Evolutionary conservation across 30 jellyfish, hydroid and myxozoan genomes (phyloP), one percentile per base, ranked within the genome.

Genomic region (Aurelia sp.): DNA sequence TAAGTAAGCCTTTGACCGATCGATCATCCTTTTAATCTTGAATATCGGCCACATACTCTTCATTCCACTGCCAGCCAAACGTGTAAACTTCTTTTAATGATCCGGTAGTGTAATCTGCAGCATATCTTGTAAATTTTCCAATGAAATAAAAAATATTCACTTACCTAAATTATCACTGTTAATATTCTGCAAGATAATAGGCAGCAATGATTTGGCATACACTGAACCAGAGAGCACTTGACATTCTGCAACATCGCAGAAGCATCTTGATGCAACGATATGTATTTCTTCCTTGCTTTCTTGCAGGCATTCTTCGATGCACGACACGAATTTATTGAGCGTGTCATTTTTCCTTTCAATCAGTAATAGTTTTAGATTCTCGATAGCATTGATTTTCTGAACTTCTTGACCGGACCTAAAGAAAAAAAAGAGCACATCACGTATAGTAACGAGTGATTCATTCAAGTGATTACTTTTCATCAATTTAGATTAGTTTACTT

Each of bases 321-420:
- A 72, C 1, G 92, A 77, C 15, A 90, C 70, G 60, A 90, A 74
- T 11, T 72, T 78, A 77, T 61, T 58, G 37, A 80, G 13, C 27
- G 90, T 58, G 2, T 70, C 90, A 27, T 74, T 40, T 40, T 71
- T 59, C 27, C 83, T 66, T 53, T 86, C 96, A 5, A 62, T 3
- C 23, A 92, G 88, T 16, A 92, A 79, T 0, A 68, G 66, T 65
- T 80, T 78, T 17, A 92, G 73, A 51, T 73, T 72, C 71, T 81
- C 91, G 69, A 92, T 79, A 7, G 96, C 95, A 69, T 91, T 92
- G 51, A 85, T 77, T 76, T 92, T 92, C 71, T 92, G 98, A 23
- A 92, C 92, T 22, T 85, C 92, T 78, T 92, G 98, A 22, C 98
- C 98, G 73, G 84, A 57, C 57, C 98, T 92, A 67, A 17, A 58